Evolutionary conservation across 1,140 invertebrate genomes (phyloP), one percentile per base, ranked within the genome.

Genomic region (Drosophila bocki): DNA sequence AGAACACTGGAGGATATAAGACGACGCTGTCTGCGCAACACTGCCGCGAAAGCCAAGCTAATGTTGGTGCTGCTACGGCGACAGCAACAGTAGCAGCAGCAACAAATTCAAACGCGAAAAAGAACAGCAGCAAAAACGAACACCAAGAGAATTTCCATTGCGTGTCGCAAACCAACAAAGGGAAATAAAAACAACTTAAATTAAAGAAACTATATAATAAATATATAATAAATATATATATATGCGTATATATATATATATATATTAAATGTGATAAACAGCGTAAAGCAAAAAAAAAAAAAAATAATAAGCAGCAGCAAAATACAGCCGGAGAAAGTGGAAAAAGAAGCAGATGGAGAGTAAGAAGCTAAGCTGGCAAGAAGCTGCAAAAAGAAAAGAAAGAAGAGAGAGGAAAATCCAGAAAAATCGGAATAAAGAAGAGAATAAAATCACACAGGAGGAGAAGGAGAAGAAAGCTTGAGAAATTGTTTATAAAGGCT

Each of bases 211-310:
- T 85, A 85, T 75, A 82, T 56, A 54, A 63, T 58, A 63, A 48
- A 64, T 68, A 77, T 47, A 58, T 58, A 80, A 72, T 59, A 68
- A 64, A 78, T 59, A 79, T 60, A 60, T 71, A 63, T 70, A 72
- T 64, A 53, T 65, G 51, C 17, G n/a, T 63, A 63, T 72, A 58
- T 51, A 74, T 59, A 41, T 48, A 47, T 64, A 77, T 60, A 57
- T 87, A 82, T 88, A 83, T 83, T 87, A 80, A 88, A 88, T 88
- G 84, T 88, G 84, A 88, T 88, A 88, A 88, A 88, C 68, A 87
- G 84, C 81, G 85, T 88, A 72, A 90, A 84, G 80, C 80, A 80
- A 78, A 76, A 72, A 83, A 87, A 58, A 58, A 68, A 78, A 67
- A 67, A 29, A 71, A 60, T 47, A 63, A 53, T 51, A 47, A 42